Evolutionary conservation across 1,140 invertebrate species (phyloP).

Genomic region (Procambarus virginalis): DNA sequence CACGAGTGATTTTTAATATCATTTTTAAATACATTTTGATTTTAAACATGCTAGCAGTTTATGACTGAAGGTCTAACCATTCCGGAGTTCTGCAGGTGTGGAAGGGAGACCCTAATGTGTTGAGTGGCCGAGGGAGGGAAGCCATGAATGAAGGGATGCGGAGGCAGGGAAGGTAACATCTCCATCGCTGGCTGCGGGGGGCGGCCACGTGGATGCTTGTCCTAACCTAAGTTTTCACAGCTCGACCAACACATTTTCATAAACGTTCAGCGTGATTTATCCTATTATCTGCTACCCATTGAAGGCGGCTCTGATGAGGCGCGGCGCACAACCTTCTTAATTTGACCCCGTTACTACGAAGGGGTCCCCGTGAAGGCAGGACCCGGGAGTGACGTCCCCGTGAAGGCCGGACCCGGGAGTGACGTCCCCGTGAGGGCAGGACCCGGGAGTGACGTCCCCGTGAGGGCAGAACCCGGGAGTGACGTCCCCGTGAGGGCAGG

Average conservation of each 20-base stretch:
- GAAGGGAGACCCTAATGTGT: too few species aligned
- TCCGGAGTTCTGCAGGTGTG: too few species aligned
- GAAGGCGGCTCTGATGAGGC: slow-evolving; percentile 4
- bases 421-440: too few species aligned
- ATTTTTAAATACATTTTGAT: too few species aligned
- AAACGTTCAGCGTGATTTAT: slow-evolving; percentile 64
- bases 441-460: too few species aligned
- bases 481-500: too few species aligned
- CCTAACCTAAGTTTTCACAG: slow-evolving; percentile 55
- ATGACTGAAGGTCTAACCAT: too few species aligned
- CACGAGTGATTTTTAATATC: not conserved
- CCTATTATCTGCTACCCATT: slow-evolving; percentile 62
- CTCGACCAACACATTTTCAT: slow-evolving; percentile 63
- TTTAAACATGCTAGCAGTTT: too few species aligned
- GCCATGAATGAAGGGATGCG: slow-evolving; percentile 2
- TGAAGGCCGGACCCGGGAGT: not conserved
- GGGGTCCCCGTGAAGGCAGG: too few species aligned
- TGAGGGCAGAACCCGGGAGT: too few species aligned
- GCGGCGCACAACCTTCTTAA: not conserved
- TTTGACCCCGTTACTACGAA: not conserved
- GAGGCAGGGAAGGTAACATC: slow-evolving; percentile 45
- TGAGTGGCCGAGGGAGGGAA: not conserved
- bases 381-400: too few species aligned
- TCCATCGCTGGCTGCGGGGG: slow-evolving; percentile 48
- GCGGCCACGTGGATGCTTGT: slow-evolving; percentile 42